Percentiles rank a stretch among this genome's conserved stretches.
Evolutionary conservation across 2,113 vertebrate genomes (phyloP).

Genomic region (Aptenodytes patagonicus): DNA sequence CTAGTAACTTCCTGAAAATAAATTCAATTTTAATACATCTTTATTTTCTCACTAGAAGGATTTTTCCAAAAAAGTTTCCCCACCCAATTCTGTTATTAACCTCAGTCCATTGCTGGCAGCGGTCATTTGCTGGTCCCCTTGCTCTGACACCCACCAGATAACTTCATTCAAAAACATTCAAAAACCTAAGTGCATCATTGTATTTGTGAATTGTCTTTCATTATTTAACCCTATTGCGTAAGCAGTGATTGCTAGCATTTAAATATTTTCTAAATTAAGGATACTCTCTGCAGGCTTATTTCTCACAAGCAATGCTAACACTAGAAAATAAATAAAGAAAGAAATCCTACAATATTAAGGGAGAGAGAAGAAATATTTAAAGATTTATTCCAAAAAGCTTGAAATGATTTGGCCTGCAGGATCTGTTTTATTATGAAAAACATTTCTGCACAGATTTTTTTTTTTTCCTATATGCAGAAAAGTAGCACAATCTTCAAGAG

Average conservation of each 20-base stretch:
- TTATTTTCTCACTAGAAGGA: neutral
- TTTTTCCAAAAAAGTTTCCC: neutral
- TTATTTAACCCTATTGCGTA: neutral
- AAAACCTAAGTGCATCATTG: neutral
- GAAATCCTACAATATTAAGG: neutral
- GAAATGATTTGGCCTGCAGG: conserved; percentile 18
- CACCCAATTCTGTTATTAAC: neutral
- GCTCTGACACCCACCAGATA: neutral
- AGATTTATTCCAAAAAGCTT: conserved; percentile 31
- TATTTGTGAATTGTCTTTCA: neutral
- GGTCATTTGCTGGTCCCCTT: neutral
- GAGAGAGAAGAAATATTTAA: neutral
- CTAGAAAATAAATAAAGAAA: conserved; percentile 5
- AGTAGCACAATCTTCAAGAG: conserved; percentile 19
- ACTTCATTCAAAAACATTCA: neutral
- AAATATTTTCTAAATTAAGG: conserved; percentile 19
- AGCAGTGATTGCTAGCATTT: neutral
- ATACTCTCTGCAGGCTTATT: neutral
- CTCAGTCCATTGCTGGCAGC: neutral
- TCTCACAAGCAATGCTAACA: neutral
- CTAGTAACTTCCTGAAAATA: neutral
- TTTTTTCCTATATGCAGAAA: conserved; percentile 1
- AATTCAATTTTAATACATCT: neutral
- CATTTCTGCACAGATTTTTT: neutral
- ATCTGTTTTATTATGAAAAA: conserved; percentile 43